Conservation (phyloP, 2,888 invertebrate species). For the Lithophane ornitopus region DNA sequence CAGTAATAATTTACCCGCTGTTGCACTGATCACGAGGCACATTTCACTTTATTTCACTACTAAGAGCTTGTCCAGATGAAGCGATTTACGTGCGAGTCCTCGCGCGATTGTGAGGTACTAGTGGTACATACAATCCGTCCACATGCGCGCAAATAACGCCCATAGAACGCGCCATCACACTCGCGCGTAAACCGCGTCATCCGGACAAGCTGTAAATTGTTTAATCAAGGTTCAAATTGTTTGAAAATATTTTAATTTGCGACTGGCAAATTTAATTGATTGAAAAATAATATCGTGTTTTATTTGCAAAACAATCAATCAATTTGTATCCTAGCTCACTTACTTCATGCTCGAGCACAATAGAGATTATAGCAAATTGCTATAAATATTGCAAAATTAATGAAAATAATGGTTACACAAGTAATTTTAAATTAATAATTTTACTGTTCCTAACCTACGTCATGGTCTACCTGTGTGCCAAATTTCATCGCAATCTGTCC, state of each 20-base stretch:
- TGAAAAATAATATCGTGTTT: neutral
- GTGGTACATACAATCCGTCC: too few relatives aligned
- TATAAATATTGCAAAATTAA: neutral
- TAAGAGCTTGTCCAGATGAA: too few relatives aligned
- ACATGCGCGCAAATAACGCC: too few relatives aligned
- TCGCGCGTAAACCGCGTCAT: too few relatives aligned
- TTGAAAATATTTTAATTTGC: neutral
- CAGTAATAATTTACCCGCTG: conserved; percentile 47
- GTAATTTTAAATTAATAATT: neutral
- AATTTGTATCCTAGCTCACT: neutral
- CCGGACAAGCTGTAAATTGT: too few relatives aligned
- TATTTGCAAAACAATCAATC: neutral
- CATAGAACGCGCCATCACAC: too few relatives aligned
- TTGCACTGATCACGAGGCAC: conserved; percentile 43
- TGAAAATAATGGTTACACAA: neutral
- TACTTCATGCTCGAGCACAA: neutral
- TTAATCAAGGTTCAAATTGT: neutral
- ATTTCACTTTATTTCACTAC: neutral
- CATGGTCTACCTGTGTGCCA: too few relatives aligned
- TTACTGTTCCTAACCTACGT: neutral
- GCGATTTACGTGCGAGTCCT: too few relatives aligned
- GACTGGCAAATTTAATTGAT: neutral
- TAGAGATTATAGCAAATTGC: neutral
- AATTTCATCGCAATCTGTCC: too few relatives aligned
- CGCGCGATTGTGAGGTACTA: too few relatives aligned